phyloP scores from a whole-genome alignment of 2,113 vertebrate genomes.

The Ophthalmotilapia sp. region DNA sequence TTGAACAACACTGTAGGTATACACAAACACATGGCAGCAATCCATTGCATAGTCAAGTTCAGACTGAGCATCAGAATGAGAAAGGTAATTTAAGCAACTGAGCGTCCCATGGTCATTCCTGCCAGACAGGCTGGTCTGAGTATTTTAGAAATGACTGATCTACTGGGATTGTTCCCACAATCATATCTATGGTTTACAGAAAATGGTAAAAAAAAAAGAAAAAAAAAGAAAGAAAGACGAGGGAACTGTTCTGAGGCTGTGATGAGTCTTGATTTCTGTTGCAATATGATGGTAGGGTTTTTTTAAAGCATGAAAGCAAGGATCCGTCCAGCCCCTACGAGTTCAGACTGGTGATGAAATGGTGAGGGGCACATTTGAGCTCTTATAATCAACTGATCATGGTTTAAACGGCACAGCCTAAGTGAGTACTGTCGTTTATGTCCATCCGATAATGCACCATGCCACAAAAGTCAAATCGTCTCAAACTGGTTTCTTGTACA shows the following conservation, averaged over 20 bases:
- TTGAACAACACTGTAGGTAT: background rate
- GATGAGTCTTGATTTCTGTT: background rate
- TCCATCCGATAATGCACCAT: background rate
- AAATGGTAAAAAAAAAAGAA: accelerated
- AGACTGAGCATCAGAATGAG: background rate
- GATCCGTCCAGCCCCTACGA: background rate
- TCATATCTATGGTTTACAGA: background rate
- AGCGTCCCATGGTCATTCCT: background rate
- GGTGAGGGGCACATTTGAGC: background rate
- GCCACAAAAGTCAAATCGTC: background rate
- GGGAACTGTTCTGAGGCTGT: background rate
- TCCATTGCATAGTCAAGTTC: background rate
- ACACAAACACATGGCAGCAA: background rate
- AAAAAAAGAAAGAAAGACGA: background rate
- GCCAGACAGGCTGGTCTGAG: background rate
- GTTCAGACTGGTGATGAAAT: background rate
- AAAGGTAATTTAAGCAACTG: background rate
- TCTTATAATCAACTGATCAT: background rate
- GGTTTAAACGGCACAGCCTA: background rate
- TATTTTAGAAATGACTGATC: background rate
- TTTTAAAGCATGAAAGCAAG: background rate
- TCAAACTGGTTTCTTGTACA: background rate
- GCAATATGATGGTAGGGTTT: background rate
- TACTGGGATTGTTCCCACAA: background rate
- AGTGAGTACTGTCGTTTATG: background rate